These are phyloP conservation scores for Psammodynastes pulverulentus DNA, from an alignment of 2,113 vertebrate species.

Conservation along the genomic window DNA sequence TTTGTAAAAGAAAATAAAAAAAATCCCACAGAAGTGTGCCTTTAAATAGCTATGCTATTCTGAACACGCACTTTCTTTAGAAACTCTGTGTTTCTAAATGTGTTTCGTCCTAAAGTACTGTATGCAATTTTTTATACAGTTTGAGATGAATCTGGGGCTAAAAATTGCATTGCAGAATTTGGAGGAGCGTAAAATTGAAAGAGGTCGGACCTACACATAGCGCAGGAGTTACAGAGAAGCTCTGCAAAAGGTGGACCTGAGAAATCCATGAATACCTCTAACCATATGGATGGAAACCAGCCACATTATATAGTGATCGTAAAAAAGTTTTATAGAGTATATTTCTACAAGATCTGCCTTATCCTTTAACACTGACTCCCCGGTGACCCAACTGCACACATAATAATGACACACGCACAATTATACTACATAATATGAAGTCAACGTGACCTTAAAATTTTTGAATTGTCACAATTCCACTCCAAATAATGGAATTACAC, in stretches of 20 bases:
- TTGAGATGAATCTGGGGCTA: neutral
- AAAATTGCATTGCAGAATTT: neutral
- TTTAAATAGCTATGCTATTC: neutral
- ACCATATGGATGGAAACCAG: neutral
- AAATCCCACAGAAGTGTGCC: neutral
- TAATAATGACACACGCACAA: neutral
- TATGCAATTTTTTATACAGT: neutral
- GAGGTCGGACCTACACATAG: neutral
- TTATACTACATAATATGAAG: slow-evolving; percentile 4
- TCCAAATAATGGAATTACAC: slow-evolving; percentile 16
- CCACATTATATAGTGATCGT: neutral
- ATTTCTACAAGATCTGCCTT: neutral
- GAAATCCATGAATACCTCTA: neutral
- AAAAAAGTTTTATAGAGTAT: neutral
- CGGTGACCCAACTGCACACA: slow-evolving; percentile 1
- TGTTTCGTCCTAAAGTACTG: neutral
- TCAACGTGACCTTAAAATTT: neutral
- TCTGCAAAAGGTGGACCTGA: neutral
- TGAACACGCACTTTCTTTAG: neutral
- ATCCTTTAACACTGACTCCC: neutral
- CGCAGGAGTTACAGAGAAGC: neutral
- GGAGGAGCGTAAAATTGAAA: neutral
- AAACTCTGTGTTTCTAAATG: neutral
- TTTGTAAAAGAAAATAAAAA: neutral
- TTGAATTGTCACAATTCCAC: neutral